phyloP scores from a whole-genome alignment of 2,113 vertebrate genomes.

The Geothlypis trichas region DNA sequence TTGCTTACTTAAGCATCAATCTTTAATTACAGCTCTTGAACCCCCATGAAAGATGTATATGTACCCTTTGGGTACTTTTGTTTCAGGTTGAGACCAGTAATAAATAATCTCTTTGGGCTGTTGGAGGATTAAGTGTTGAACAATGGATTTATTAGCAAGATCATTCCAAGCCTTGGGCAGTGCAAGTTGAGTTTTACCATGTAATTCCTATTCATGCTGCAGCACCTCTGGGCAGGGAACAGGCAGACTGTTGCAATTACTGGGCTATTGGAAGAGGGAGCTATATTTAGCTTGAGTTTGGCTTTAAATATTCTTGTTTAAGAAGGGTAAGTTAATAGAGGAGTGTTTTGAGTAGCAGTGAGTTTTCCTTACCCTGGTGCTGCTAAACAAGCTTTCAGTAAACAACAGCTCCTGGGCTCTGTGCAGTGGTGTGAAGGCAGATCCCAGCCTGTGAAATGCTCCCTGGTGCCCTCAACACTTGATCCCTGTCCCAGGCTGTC shows the following conservation, averaged over 20 bases:
- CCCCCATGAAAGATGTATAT: neutral
- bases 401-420: neutral
- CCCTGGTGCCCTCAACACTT: neutral
- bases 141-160: neutral
- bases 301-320: neutral
- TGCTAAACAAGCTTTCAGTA: neutral
- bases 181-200: neutral
- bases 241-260: neutral
- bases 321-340: neutral
- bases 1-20: neutral
- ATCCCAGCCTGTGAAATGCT: neutral
- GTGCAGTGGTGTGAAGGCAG: neutral
- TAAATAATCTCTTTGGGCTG: neutral
- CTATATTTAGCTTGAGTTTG: neutral
- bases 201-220: neutral
- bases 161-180: neutral
- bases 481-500: neutral
- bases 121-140: conserved; percentile 3
- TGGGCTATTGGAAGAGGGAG: neutral
- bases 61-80: neutral
- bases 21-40: neutral
- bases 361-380: neutral
- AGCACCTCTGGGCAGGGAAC: neutral
- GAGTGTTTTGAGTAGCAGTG: neutral
- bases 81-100: neutral